Evolutionary conservation across 2,113 vertebrate genomes (phyloP).

Genomic region (Seriola quinqueradiata): DNA sequence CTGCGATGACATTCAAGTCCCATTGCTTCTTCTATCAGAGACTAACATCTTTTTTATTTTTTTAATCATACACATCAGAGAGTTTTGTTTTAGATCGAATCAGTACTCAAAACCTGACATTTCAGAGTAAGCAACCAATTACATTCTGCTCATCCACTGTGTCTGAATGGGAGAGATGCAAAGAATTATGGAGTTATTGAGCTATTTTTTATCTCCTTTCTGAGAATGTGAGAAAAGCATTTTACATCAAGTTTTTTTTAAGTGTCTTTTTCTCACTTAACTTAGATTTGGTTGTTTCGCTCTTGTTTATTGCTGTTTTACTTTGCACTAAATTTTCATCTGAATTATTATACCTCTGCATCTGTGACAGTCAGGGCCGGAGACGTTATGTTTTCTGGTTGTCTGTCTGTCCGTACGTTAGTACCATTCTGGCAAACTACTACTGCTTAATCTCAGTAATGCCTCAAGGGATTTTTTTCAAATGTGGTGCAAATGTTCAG

Average conservation of each 20-base stretch:
- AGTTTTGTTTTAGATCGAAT: constrained; percentile 24
- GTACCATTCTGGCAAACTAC: no score
- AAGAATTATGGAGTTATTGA: neutral
- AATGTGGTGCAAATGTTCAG: no score
- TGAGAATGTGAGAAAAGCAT: neutral
- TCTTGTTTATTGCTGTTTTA: neutral
- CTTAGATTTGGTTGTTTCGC: neutral
- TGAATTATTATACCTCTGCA: no score
- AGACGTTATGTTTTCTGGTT: no score
- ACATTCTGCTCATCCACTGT: neutral
- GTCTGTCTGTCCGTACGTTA: no score
- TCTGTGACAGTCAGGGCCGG: no score
- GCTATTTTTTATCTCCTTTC: neutral
- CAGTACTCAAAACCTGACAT: neutral
- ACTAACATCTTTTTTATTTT: neutral
- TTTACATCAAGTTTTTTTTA: neutral
- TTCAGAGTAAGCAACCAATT: constrained; percentile 32
- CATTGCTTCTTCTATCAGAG: constrained; percentile 20
- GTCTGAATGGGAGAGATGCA: constrained; percentile 3
- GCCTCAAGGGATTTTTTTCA: no score
- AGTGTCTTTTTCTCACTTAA: neutral
- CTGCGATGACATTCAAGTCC: constrained; percentile 12
- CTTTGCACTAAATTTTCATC: neutral
- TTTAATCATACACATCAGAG: constrained; percentile 7
- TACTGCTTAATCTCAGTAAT: no score